Conservation (phyloP, 2,888 invertebrate genomes). For the Conus canariensis region DNA sequence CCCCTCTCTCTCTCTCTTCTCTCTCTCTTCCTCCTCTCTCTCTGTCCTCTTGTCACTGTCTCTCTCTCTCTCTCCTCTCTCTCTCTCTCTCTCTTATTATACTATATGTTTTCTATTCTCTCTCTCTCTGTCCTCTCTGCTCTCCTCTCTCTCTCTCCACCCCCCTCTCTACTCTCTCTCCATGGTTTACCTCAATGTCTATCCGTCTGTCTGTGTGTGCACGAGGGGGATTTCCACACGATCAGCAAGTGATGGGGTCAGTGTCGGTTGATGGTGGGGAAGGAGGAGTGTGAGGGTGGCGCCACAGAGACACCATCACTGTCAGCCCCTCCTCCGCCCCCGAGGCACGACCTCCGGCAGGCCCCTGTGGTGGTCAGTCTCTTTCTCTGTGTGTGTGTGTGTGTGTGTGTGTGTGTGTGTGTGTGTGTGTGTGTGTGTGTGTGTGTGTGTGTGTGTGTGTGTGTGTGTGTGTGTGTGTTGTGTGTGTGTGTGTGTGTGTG, state of each 20-base stretch:
- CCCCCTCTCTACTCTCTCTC: no score
- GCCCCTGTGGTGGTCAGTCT: constrained; percentile 64
- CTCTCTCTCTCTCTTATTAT: neutral
- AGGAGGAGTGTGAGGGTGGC: constrained; percentile 57
- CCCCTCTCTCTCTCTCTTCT: neutral
- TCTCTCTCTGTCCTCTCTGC: neutral
- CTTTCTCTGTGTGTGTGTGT: neutral
- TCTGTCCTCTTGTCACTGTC: neutral
- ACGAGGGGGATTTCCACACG: constrained; percentile 90
- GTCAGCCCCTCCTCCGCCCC: constrained; percentile 62
- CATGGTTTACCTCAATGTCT: no score
- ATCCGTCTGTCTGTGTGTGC: no score
- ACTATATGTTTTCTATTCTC: no score
- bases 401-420: neutral
- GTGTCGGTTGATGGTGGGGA: constrained; percentile 64
- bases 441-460: neutral
- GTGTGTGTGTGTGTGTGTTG: neutral
- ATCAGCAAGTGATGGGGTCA: constrained; percentile 82
- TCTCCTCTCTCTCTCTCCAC: neutral
- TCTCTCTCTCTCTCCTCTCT: neutral
- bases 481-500: neutral
- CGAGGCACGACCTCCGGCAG: constrained; percentile 60
- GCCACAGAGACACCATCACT: constrained; percentile 64
- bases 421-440: neutral
- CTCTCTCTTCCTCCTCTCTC: neutral